These are phyloP conservation scores for Crypturellus tataupa DNA, from an alignment of 2,797 vertebrate species.

Conservation along the genomic window DNA sequence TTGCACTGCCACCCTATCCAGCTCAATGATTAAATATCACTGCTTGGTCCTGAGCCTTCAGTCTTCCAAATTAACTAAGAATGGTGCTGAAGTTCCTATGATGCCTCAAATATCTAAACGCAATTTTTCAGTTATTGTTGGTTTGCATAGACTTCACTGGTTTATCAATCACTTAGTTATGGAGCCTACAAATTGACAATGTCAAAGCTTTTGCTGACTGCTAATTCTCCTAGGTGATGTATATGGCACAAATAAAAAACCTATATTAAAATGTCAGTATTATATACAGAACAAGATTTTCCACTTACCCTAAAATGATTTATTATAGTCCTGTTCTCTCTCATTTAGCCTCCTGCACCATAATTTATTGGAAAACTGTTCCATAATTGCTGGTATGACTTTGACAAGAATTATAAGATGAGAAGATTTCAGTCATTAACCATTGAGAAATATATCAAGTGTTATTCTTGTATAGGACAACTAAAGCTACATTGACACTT, in stretches of 20 bases:
- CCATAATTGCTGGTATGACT: conserved; percentile 50
- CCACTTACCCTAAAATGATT: conserved; percentile 33
- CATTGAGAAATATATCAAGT: conserved; percentile 22
- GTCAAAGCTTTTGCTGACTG: conserved; percentile 79
- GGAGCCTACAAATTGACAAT: conserved; percentile 63
- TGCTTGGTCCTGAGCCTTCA: neutral
- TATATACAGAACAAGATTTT: conserved; percentile 15
- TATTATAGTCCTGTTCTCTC: conserved; percentile 16
- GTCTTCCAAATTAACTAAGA: neutral
- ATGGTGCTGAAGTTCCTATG: neutral
- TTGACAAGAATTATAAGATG: conserved; percentile 48
- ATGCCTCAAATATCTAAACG: conserved; percentile 11
- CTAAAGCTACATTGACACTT: neutral
- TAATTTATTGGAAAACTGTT: conserved; percentile 44
- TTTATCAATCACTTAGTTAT: conserved; percentile 81
- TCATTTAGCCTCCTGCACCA: neutral
- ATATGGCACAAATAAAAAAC: conserved; percentile 40
- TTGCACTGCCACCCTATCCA: neutral
- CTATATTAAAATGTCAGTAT: conserved; percentile 39
- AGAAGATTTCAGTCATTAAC: conserved; percentile 45
- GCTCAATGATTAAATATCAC: neutral
- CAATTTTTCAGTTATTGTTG: conserved; percentile 13
- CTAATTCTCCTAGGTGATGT: conserved; percentile 22
- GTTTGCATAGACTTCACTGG: conserved; percentile 26
- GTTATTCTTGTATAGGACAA: conserved; percentile 22